phyloP scores from a whole-genome alignment of 1,140 invertebrate genomes.

The Trachymyrmex cornetzi region DNA sequence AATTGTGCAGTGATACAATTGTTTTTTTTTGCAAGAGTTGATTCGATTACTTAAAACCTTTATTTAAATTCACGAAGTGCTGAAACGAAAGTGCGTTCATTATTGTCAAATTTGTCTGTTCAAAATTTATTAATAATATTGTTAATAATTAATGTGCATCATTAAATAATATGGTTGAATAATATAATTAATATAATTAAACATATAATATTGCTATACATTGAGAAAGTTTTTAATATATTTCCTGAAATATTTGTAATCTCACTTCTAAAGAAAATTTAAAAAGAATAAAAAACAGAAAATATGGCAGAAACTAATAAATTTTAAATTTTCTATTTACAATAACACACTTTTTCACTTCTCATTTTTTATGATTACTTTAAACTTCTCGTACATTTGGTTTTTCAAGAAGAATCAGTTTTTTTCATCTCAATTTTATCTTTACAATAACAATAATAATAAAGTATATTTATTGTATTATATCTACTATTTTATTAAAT shows the following conservation, averaged over 20 bases:
- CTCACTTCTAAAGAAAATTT: neutral
- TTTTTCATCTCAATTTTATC: neutral
- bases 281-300: neutral
- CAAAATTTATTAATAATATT: conserved; percentile 12
- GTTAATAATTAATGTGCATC: neutral
- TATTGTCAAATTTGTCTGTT: neutral
- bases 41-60: neutral
- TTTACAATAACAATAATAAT: neutral
- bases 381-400: neutral
- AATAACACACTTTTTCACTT: neutral
- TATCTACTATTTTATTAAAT: no score
- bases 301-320: neutral
- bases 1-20: neutral
- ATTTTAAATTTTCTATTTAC: neutral
- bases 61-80: neutral
- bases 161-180: neutral
- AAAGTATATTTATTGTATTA: neutral
- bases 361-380: neutral
- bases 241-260: neutral
- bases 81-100: neutral
- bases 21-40: neutral
- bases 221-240: neutral
- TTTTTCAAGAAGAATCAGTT: neutral
- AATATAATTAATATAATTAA: neutral
- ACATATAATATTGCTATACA: neutral